Evolutionary conservation across 2,113 vertebrate genomes (phyloP), one percentile per base, ranked within the genome.

Genomic region (Pomatorhinus ruficollis): DNA sequence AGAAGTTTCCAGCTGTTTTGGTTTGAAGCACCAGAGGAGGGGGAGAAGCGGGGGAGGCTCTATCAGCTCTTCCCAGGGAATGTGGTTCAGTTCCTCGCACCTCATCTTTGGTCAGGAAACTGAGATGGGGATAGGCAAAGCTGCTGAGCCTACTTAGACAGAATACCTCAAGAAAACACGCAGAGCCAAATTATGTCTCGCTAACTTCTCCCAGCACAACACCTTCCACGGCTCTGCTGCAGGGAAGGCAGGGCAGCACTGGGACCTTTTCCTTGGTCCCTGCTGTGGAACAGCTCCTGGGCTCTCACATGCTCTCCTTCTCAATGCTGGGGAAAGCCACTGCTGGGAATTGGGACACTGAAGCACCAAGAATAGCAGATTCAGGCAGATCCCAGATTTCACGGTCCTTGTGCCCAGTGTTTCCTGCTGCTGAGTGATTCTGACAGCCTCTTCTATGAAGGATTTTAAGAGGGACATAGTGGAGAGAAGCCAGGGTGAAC

Each of bases 71-170:
- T 96, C 96, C 92, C 75, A 52, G 93, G 82, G 92, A 96, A 93
- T 66, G 66, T 2, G 28, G 84, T 90, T 93, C 75, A 63, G 85
- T n/a, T 94, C 95, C 87, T 95, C 79, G 0, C 95, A 97, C 95
- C 92, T 96, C 95, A 95, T 96, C 93, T 97, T 87, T 85, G 95
- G 95, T 96, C 95, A 94, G 90, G 92, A 96, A 96, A 95, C 78
- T 8, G 10, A 90, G 85, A 91, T 86, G 93, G 47, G 92, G 92
- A 93, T 56, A 74, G 91, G 85, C 83, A 86, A 96, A 97, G 96
- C 94, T 95, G 95, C 93, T 97, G 95, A 96, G 85, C 85, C 82
- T 76, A 77, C 93, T 88, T 85, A 83, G 57, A 65, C 89, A 31
- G 74, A 92, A 85, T 95, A 85, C 95, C 93, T 94, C 93, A 95